These are phyloP conservation scores for Noctua pronuba DNA, from an alignment of 2,888 invertebrate genomes.

Conservation along the genomic window DNA sequence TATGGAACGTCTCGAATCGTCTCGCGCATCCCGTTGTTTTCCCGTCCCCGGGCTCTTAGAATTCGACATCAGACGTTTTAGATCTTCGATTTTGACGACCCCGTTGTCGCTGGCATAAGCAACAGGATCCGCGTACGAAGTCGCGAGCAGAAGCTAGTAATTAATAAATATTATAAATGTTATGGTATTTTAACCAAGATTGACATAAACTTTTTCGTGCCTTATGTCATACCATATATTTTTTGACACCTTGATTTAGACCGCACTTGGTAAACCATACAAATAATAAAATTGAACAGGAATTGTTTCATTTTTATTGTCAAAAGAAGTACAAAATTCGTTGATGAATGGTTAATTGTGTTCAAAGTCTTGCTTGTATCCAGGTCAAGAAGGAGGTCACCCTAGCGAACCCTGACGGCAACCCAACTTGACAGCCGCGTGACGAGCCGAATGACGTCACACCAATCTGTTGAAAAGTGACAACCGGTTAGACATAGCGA, in stretches of 20 bases:
- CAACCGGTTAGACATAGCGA: not conserved
- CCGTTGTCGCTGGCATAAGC: no score
- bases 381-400: conserved; percentile 63
- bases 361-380: conserved; percentile 60
- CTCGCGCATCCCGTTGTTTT: no score
- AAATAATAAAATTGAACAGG: not conserved
- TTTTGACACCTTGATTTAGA: not conserved
- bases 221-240: no score
- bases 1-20: no score
- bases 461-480: conserved; percentile 60
- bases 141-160: no score
- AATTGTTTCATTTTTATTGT: conserved; percentile 13
- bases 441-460: conserved; percentile 62
- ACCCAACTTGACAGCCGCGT: conserved; percentile 62
- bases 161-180: no score
- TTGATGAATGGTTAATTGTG: not conserved
- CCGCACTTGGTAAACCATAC: not conserved
- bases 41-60: no score
- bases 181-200: no score
- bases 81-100: no score
- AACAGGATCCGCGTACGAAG: no score
- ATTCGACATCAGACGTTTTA: no score
- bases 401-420: conserved; percentile 65
- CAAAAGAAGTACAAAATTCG: conserved; percentile 6
- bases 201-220: no score